phyloP scores from a whole-genome alignment of 2,113 vertebrate genomes.

The Diadophis punctatus region DNA sequence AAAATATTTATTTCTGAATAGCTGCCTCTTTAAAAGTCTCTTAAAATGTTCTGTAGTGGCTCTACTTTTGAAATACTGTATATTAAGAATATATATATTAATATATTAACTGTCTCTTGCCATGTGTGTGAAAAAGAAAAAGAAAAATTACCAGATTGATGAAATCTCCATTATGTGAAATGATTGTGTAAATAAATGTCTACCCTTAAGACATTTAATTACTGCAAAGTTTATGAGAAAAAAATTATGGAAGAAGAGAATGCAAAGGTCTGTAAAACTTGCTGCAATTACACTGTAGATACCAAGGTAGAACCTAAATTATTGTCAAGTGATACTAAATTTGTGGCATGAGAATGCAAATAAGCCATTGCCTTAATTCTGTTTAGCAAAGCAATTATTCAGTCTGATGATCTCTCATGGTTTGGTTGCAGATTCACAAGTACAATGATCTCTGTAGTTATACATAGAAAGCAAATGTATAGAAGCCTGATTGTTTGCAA shows the following conservation, averaged over 20 bases:
- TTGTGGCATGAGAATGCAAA: background rate
- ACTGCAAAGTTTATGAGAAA: background rate
- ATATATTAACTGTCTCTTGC: no score
- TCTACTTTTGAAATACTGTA: background rate
- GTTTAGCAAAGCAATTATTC: background rate
- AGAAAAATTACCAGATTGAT: background rate
- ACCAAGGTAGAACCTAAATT: background rate
- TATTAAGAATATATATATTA: background rate
- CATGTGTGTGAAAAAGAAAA: background rate
- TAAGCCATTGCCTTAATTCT: background rate
- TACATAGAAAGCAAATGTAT: background rate
- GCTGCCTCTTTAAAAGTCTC: background rate
- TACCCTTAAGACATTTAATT: background rate
- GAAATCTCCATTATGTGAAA: background rate
- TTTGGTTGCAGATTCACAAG: background rate
- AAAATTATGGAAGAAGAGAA: background rate
- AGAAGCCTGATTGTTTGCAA: background rate
- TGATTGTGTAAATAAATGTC: background rate
- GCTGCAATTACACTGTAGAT: background rate
- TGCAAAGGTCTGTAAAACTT: background rate
- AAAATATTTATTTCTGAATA: background rate
- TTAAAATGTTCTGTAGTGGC: background rate
- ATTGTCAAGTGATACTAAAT: background rate
- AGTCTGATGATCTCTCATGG: background rate
- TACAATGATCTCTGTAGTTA: background rate